Percentiles rank a stretch among this genome's conserved stretches.
Evolutionary conservation across 2,888 invertebrate species (phyloP).

Genomic region (Trachelus tabidus): DNA sequence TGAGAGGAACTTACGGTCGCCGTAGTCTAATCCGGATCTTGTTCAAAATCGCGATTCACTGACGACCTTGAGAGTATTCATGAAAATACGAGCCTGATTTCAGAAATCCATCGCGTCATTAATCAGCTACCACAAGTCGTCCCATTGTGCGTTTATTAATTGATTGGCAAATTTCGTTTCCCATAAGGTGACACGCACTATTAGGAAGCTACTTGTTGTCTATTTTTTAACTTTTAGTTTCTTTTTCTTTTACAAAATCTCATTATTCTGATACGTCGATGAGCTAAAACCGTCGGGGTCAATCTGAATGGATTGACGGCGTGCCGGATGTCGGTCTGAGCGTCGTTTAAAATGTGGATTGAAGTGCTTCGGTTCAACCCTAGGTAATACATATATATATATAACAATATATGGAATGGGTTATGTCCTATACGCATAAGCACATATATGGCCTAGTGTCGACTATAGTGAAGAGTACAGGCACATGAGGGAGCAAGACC

Average conservation of each 20-base stretch:
- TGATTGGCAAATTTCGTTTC: slow-evolving; percentile 6
- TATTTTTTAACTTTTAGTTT: not conserved
- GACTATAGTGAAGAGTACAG: not conserved
- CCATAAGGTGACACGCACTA: not conserved
- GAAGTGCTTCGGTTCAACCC: not conserved
- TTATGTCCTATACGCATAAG: not conserved
- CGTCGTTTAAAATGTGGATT: not conserved
- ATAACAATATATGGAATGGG: not conserved
- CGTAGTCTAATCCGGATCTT: not conserved
- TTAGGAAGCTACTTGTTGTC: not conserved
- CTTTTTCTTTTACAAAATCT: not conserved
- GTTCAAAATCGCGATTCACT: slow-evolving; percentile 1
- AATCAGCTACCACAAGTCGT: slow-evolving; percentile 14
- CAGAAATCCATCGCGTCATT: slow-evolving; percentile 9
- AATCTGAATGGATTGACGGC: not conserved
- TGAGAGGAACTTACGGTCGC: not conserved
- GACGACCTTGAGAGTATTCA: slow-evolving; percentile 8
- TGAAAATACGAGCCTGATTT: not conserved
- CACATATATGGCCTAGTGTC: not conserved
- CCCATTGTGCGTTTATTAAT: slow-evolving; percentile 19
- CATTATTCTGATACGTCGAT: not conserved
- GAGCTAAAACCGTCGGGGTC: not conserved
- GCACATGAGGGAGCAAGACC: not conserved
- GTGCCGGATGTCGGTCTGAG: not conserved
- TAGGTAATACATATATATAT: not conserved